A percentile compares a stretch with the other conserved stretches of the same genome.
phyloP scores from a whole-genome alignment of 2,113 vertebrate species.

The Rhegmatorhina hoffmannsi region DNA sequence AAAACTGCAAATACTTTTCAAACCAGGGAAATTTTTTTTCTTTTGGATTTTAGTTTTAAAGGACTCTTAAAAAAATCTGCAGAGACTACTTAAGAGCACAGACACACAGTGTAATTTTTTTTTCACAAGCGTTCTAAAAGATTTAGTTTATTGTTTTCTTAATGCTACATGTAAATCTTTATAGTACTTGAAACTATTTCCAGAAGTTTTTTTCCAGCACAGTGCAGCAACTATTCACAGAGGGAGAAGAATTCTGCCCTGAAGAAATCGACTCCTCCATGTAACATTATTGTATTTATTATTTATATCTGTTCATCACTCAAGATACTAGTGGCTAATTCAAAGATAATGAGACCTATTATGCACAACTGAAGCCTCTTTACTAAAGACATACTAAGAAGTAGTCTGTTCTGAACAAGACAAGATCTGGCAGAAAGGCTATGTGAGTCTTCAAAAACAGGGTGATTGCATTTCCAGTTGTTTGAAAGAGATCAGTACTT shows the following conservation, averaged over 20 bases:
- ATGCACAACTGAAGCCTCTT: background rate
- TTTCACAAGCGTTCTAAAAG: background rate
- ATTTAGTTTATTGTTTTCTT: background rate
- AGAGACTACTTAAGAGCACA: background rate
- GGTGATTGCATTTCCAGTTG: background rate
- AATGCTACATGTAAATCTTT: background rate
- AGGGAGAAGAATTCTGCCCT: background rate
- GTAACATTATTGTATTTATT: constrained; percentile 19
- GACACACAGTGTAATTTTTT: background rate
- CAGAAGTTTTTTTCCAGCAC: background rate
- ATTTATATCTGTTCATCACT: constrained; percentile 1
- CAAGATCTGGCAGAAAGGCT: background rate
- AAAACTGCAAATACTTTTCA: background rate
- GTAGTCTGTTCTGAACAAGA: background rate
- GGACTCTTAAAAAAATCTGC: background rate
- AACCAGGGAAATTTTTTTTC: background rate
- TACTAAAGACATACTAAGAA: background rate
- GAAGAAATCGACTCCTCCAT: background rate
- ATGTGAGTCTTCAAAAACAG: background rate
- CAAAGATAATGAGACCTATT: background rate
- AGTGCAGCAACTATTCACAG: background rate
- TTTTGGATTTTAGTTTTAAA: background rate
- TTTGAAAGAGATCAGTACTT: background rate
- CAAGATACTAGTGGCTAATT: background rate
- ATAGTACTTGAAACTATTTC: background rate